Percentiles rank a stretch among this genome's conserved stretches.
phyloP scores from a whole-genome alignment of 1,140 invertebrate genomes.

The Chrysoperla carnea region DNA sequence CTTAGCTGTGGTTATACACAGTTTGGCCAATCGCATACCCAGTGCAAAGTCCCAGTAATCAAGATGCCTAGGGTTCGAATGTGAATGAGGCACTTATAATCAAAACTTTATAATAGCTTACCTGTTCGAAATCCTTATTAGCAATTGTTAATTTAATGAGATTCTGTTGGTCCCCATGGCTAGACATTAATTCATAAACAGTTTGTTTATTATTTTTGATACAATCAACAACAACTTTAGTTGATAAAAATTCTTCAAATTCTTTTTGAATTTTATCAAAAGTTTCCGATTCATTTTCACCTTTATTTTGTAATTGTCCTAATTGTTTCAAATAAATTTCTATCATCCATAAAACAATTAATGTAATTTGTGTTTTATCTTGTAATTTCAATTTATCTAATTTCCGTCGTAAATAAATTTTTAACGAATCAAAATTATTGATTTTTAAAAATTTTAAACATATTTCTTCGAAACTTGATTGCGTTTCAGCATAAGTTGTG shows the following conservation, averaged over 20 bases:
- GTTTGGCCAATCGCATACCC: too few relatives aligned
- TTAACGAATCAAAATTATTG: conserved; percentile 66
- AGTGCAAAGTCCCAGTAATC: too few relatives aligned
- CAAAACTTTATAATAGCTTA: too few relatives aligned
- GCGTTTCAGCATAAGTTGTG: conserved; percentile 69
- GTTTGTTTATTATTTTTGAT: conserved; percentile 59
- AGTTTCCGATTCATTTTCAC: conserved; percentile 29
- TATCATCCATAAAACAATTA: conserved; percentile 84
- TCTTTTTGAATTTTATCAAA: conserved; percentile 59
- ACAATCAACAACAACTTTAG: conserved; percentile 48
- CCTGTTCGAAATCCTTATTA: conserved; percentile 81
- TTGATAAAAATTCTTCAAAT: conserved; percentile 53
- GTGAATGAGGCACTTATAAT: too few relatives aligned
- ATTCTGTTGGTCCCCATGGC: conserved; percentile 84
- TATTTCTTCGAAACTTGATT: conserved; percentile 87
- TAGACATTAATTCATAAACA: conserved; percentile 77
- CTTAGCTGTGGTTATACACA: too few relatives aligned
- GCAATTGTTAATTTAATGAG: conserved; percentile 68
- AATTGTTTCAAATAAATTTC: conserved; percentile 83
- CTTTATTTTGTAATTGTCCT: conserved; percentile 42
- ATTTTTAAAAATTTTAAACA: conserved; percentile 81
- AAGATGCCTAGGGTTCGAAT: too few relatives aligned
- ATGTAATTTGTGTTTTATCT: conserved; percentile 70
- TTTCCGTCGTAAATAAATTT: conserved; percentile 65
- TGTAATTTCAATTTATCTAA: conserved; percentile 31